phyloP scores from a whole-genome alignment of 2,888 invertebrate species.

The Corythucha ciliata region DNA sequence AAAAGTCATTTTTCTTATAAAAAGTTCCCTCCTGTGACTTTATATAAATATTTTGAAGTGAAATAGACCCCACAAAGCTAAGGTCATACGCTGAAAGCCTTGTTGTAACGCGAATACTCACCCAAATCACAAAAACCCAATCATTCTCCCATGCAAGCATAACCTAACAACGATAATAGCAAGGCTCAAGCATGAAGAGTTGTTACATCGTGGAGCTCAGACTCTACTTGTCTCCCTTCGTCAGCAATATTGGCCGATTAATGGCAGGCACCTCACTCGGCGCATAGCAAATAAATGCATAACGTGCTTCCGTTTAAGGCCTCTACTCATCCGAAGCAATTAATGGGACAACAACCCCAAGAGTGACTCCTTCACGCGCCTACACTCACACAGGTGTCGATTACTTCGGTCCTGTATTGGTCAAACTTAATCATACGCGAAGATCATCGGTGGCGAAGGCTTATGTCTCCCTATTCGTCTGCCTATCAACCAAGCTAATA shows the following conservation, averaged over 20 bases:
- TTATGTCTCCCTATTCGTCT: conserved; percentile 34
- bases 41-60: too few species aligned
- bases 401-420: conserved; percentile 35
- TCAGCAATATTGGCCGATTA: neutral
- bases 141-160: conserved; percentile 1
- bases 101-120: neutral
- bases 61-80: too few species aligned
- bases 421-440: conserved; percentile 30
- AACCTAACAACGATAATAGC: neutral
- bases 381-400: conserved; percentile 35
- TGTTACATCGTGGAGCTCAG: neutral
- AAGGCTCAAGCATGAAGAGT: neutral
- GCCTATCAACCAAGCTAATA: conserved; percentile 35
- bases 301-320: conserved; percentile 28
- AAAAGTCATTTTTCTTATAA: too few species aligned
- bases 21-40: too few species aligned
- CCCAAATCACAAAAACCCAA: neutral
- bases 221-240: neutral
- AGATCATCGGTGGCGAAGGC: conserved; percentile 23
- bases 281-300: conserved; percentile 26
- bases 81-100: too few species aligned
- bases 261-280: conserved; percentile 1
- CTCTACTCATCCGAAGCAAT: too few species aligned
- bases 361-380: conserved; percentile 32
- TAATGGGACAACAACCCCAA: too few species aligned